Evolutionary conservation across 1,140 invertebrate species (phyloP), one percentile per base, ranked within the genome.

Genomic region (Neocloeon triangulifer): DNA sequence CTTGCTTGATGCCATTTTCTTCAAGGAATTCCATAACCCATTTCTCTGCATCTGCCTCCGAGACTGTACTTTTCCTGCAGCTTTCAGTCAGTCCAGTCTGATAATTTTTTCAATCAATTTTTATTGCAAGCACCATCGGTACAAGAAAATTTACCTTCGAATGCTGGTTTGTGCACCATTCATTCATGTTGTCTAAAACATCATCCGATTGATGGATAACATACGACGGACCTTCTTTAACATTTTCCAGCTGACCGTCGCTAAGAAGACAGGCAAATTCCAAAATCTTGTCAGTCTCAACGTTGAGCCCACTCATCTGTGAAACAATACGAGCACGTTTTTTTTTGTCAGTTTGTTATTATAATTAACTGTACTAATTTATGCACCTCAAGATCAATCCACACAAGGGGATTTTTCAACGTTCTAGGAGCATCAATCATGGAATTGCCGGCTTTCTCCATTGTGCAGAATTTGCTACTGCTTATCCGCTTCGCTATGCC

Each of bases 231-330:
- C 72, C 69, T 49, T 80, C 67, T 10, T 73, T 78, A 22, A 88
- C 50, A 5, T 84, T 53, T 41, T 85, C 73, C 4, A 94, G 53
- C 30, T 89, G 44, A 10, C 55, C 56, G 53, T 92, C 79, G 1
- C 86, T 94, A 17, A 96, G 58, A 19, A 94, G 45, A 50, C 80
- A 84, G 1, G 82, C 77, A 36, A 89, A 64, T 61, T 95, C 89
- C 39, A 95, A 49, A 18, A 95, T 80, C 36, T 70, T 62, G 49
- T 85, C 71, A 35, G 58, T 73, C 1, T 73, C 58, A 28, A 76
- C 46, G 52, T 91, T 63, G 9, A 95, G 50, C 4, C 73, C 72
- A 9, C 73, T 78, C 77, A 85, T 80, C 62, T 82, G 58, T 21
- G 66, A 45, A 41, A 27, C 7, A 15, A 27, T n/a, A n/a, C n/a